A percentile compares a stretch with the other conserved stretches of the same genome.
Conservation (phyloP, 2,113 vertebrate genomes). For the Fregetta grallaria region DNA sequence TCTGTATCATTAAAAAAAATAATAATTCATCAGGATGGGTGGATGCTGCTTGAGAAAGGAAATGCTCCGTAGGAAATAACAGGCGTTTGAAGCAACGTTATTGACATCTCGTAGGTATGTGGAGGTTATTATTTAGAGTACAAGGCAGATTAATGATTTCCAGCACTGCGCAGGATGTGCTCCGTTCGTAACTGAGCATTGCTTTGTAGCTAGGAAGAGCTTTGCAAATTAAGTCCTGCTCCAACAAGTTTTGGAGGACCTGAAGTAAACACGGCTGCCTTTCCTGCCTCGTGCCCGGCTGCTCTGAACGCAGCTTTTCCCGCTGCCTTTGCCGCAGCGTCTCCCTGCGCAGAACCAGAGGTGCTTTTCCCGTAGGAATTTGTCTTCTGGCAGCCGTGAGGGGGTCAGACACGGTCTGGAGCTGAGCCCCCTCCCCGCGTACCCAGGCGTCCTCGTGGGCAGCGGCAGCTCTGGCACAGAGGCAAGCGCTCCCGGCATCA, state of each 20-base stretch:
- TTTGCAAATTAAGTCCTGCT: not conserved
- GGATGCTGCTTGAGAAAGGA: not conserved
- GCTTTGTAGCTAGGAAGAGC: not conserved
- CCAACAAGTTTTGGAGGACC: not conserved
- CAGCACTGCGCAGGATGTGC: not conserved
- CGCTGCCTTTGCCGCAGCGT: not conserved
- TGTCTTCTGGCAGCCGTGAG: not conserved
- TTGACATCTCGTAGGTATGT: accelerated
- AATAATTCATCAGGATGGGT: not conserved
- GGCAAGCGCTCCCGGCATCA: accelerated
- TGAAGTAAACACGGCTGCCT: not conserved
- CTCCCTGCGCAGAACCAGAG: not conserved
- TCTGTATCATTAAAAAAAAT: not conserved
- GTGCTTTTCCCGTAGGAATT: not conserved
- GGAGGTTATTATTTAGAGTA: not conserved
- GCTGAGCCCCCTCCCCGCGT: not conserved
- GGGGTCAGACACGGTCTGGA: not conserved
- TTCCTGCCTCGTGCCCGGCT: not conserved
- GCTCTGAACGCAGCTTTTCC: not conserved
- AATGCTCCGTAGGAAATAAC: not conserved
- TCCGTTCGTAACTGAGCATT: accelerated
- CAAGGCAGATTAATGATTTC: not conserved
- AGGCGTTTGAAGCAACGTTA: not conserved
- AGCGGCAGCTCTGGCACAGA: not conserved
- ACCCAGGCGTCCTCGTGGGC: not conserved